Conservation (phyloP, 2,797 vertebrate species). For the Hypotaenidia okinawae region DNA sequence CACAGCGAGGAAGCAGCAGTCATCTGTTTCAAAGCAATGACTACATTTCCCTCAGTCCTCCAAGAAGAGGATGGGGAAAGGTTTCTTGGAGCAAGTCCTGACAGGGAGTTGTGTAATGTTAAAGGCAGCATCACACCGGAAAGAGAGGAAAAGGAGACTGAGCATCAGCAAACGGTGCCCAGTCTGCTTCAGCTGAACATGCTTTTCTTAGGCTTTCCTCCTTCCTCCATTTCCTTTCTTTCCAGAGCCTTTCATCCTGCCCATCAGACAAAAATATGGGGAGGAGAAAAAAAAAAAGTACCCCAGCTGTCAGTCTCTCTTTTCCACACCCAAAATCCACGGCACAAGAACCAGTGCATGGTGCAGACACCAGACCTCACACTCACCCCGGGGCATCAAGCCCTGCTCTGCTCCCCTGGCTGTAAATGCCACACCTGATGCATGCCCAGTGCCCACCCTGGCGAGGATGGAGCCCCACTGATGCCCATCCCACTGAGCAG, state of each 20-base stretch:
- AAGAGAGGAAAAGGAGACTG: background rate
- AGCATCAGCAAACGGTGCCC: background rate
- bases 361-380: background rate
- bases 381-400: fast-evolving
- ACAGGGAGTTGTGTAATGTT: background rate
- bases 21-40: background rate
- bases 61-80: background rate
- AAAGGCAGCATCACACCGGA: background rate
- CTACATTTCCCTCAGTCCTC: background rate
- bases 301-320: background rate
- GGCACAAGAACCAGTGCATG: fast-evolving
- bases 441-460: background rate
- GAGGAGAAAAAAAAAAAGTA: fast-evolving
- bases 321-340: background rate
- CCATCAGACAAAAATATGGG: background rate
- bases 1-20: background rate
- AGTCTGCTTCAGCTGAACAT: background rate
- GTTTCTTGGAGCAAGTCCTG: constrained; percentile 21
- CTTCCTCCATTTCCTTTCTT: background rate
- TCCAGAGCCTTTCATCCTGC: background rate
- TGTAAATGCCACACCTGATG: fast-evolving
- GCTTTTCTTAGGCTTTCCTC: background rate
- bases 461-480: fast-evolving
- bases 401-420: background rate
- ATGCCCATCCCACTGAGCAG: background rate